Base-by-base conservation (phyloP, 2,888 invertebrate genomes). In the Tupiocoris notatus region DNA sequence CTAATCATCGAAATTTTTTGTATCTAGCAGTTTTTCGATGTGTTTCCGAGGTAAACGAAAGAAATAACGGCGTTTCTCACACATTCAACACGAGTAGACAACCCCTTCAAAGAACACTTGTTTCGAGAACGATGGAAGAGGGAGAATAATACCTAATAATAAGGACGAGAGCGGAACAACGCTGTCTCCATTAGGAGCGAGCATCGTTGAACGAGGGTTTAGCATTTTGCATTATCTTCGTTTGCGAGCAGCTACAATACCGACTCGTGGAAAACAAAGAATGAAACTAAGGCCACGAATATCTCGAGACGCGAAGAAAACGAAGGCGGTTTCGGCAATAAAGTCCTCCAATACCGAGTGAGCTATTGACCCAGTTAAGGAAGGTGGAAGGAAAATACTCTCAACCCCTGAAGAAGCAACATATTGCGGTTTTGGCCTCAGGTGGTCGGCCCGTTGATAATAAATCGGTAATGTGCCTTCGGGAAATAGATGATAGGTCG, bases 351-450 rank as follows among this genome's bases (percentile, higher is more conserved):
- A 67, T 20, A 21, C 67, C 21, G 67, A 56, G 56, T 67, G 67
- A 67, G 67, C 67, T 56, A 67, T 67, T 57, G 67, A 39, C 22
- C 67, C 67, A 67, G 67, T 67, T 57, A 57, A 22, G 22, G n/a
- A 65, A 39, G 54, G 56, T 54, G 54, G 67, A n/a, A 67, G 56
- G 54, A 67, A 67, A 67, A 67, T 67, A 57, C 67, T 12, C 39
- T 12, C 39, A 3, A 12, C 39, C 39, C 6, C 39, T 12, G 12
- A 39, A 39, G 39, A 7, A 39, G 39, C 39, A 39, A 39, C 39
- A 39, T 39, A 39, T 39, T 39, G 20, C 18, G 54, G 17, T 56
- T 0, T 9, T 7, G 67, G 57, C 56, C 67, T 67, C 67, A 67
- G 67, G 67, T 67, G 67, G 57, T 39, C 67, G 67, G 67, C 67